These are phyloP conservation scores for Sebastes taczanowskii DNA, from an alignment of 2,797 vertebrate genomes.

Conservation along the genomic window DNA sequence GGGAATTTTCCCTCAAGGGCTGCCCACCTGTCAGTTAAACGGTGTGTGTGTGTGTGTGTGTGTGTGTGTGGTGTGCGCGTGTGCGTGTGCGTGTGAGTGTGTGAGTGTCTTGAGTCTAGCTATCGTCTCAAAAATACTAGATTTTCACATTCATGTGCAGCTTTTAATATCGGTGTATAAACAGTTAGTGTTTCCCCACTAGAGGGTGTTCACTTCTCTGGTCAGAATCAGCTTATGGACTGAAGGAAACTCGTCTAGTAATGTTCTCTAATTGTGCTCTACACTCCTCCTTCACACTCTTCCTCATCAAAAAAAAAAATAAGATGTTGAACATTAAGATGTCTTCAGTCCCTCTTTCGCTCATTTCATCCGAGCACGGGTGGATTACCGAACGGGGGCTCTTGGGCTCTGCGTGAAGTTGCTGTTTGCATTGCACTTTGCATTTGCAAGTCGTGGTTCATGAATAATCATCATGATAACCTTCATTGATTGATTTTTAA, in stretches of 20 bases:
- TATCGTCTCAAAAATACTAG: background rate
- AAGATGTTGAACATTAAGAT: background rate
- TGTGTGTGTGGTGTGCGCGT: background rate
- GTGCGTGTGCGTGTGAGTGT: background rate
- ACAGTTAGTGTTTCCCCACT: constrained; percentile 8
- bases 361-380: background rate
- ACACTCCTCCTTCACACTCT: background rate
- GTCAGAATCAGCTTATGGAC: background rate
- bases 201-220: constrained; percentile 19
- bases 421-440: background rate
- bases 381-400: background rate
- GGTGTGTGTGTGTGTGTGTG: background rate
- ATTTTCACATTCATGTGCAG: background rate
- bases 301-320: background rate
- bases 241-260: background rate
- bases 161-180: background rate
- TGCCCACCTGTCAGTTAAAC: constrained; percentile 46
- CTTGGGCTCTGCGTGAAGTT: too few relatives aligned
- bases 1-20: constrained; percentile 58
- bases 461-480: background rate
- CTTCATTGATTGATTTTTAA: too few relatives aligned
- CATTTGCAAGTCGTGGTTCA: background rate
- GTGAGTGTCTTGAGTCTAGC: background rate
- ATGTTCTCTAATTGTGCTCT: background rate
- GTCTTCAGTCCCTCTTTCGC: constrained; percentile 3